Evolutionary conservation across 2,888 invertebrate genomes (phyloP), one percentile per base, ranked within the genome.

Genomic region (Galerucella nymphaeae): DNA sequence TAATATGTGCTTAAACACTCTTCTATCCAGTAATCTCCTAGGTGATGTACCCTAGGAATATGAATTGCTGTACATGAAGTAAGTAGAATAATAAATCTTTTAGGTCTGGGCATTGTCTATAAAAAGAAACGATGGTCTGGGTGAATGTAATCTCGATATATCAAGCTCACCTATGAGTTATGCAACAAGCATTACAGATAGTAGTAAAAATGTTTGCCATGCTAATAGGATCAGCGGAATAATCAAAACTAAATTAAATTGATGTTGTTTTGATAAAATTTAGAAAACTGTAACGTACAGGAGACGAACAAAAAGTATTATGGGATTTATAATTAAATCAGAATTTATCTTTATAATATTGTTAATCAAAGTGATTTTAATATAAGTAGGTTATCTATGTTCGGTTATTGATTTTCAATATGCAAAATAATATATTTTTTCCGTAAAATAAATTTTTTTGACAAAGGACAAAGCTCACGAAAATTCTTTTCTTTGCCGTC

Each of bases 401-500:
- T 18, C 2, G 53, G 16, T 53, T 16, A 16, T 53, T 53, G 16
- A 53, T 53, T 18, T 53, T 53, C 16, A 16, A 53, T 53, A 16
- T 53, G 9, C 11, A 16, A 11, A 45, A 14, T 45, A 45, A 45
- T 45, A 11, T 14, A 14, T 45, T 45, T 45, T 53, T 8, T 9
- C 3, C 9, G 50, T 30, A 30, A 66, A 58, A 8, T 5, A 23
- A 58, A 58, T 58, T 58, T 58, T 70, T 68, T 73, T 73, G 70
- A 79, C 76, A 78, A 76, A 75, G 75, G 77, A 77, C 76, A 78
- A 67, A 69, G 41, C 69, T 67, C 63, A 71, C 64, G 72, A 61
- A 78, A 79, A 78, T 78, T 77, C 78, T 71, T 76, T 79, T 72
- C 76, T 70, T 53, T 59, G 73, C 79, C 77, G 79, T 79, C 79